A percentile compares a stretch with the other conserved stretches of the same genome.
phyloP scores from a whole-genome alignment of 2,113 vertebrate species.

The Channa argus region DNA sequence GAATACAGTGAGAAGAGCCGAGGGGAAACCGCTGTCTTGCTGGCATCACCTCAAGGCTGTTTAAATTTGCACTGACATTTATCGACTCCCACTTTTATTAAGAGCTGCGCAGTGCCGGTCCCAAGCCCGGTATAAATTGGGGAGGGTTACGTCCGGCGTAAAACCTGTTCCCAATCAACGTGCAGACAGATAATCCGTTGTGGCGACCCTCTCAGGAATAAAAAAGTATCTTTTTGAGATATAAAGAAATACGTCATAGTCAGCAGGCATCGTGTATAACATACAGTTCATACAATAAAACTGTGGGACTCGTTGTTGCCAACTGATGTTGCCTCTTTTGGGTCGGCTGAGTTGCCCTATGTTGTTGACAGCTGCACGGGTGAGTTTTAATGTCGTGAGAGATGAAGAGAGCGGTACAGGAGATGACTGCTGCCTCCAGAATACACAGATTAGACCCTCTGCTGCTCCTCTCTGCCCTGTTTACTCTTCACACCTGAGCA shows the following conservation, averaged over 20 bases:
- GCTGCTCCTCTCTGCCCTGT: constrained; percentile 59
- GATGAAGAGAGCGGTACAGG: constrained; percentile 39
- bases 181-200: too few species aligned
- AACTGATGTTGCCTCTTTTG: neutral
- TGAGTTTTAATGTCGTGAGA: constrained; percentile 48
- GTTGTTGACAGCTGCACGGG: constrained; percentile 21
- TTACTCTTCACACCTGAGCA: constrained; percentile 73
- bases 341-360: constrained; percentile 22
- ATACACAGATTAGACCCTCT: constrained; percentile 62
- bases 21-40: too few species aligned
- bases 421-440: constrained; percentile 54
- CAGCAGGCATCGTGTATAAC: neutral
- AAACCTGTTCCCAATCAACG: too few species aligned
- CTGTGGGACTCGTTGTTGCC: neutral
- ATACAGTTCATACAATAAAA: too few species aligned
- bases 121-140: too few species aligned
- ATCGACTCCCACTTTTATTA: too few species aligned
- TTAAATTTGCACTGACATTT: too few species aligned
- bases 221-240: neutral
- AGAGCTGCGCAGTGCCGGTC: too few species aligned
- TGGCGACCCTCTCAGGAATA: too few species aligned
- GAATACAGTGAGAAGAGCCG: too few species aligned
- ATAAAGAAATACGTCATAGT: constrained; percentile 28
- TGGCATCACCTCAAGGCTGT: too few species aligned
- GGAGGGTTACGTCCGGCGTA: too few species aligned